Base-by-base conservation (phyloP, 2,888 invertebrate species). In the Acholoe squamosa region DNA sequence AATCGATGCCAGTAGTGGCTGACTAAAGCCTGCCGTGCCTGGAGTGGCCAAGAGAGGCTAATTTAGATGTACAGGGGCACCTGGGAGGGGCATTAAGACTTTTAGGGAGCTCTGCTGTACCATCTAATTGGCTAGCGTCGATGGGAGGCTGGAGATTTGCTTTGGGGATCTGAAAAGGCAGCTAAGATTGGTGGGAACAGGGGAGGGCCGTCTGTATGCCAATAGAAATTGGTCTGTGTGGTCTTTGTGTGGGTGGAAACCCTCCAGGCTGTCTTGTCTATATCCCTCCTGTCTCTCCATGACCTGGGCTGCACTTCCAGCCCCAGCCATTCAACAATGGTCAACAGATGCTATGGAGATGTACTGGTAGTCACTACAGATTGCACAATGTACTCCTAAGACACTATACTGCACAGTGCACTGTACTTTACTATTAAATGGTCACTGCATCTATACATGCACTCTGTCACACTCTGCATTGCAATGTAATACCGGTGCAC, bases 1-100 rank as follows among this genome's bases (percentile, higher is more conserved):
- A 71, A 71, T 71, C 71, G 71, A 71, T 71, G 71, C 14, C n/a
- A 61, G 61, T 61, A n/a, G 61, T 19, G n/a, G 61, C n/a, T 61
- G 61, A 61, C 61, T 7, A n/a, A 43, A 10, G 43, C 43, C 43
- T 43, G 5, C 43, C 61, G 61, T 61, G 61, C 61, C 61, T 61
- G 61, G 61, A n/a, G 61, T 61, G 14, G 61, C 61, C 43, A 3
- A 19, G 19, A n/a, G 61, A 61, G 61, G 61, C 61, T 61, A 61
- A 61, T 61, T 61, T 61, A 61, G 61, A 61, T 25, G 71, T 71
- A 71, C 28, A 28, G 28, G 25, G 71, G 28, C 71, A 25, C 71
- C 71, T 71, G 71, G 28, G 71, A 71, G 71, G 28, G 25, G 71
- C 71, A 71, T 71, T 28, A 71, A 16, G 71, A 71, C 71, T 28